A percentile compares a stretch with the other conserved stretches of the same genome.
These are phyloP conservation scores for Achroia grisella DNA, from an alignment of 1,140 invertebrate species.

Conservation along the genomic window DNA sequence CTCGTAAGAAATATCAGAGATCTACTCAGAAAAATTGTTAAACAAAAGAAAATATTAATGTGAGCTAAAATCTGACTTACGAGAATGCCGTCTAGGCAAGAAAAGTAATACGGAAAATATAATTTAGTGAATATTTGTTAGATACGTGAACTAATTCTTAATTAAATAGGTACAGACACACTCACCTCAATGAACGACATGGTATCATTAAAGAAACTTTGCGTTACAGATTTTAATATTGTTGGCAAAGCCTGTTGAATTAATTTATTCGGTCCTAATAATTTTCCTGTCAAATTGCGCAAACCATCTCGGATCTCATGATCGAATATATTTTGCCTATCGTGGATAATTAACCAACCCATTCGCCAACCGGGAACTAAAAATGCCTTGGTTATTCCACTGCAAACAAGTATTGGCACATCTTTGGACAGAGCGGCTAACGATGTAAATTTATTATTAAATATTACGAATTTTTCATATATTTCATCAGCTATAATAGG, in stretches of 20 bases:
- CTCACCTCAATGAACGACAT: constrained; percentile 85
- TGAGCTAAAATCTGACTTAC: too few relatives aligned
- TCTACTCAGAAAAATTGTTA: too few relatives aligned
- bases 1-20: too few relatives aligned
- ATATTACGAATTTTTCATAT: constrained; percentile 93
- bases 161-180: constrained; percentile 10
- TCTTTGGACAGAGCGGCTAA: constrained; percentile 87
- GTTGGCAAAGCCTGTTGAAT: constrained; percentile 92
- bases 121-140: too few relatives aligned
- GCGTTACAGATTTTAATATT: constrained; percentile 89
- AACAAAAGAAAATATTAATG: too few relatives aligned
- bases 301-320: constrained; percentile 82
- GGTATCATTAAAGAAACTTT: constrained; percentile 87
- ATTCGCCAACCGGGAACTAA: constrained; percentile 97
- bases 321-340: constrained; percentile 82
- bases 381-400: constrained; percentile 95
- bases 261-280: constrained; percentile 92
- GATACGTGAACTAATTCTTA: too few relatives aligned
- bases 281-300: constrained; percentile 85
- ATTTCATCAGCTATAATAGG: constrained; percentile 98
- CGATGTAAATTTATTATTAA: constrained; percentile 86
- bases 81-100: too few relatives aligned
- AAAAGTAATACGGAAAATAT: too few relatives aligned
- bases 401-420: constrained; percentile 95
- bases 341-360: constrained; percentile 97